A percentile compares a stretch with the other conserved stretches of the same genome.
Conservation (phyloP, 2,113 vertebrate species). For the Ramphastos sulfuratus region DNA sequence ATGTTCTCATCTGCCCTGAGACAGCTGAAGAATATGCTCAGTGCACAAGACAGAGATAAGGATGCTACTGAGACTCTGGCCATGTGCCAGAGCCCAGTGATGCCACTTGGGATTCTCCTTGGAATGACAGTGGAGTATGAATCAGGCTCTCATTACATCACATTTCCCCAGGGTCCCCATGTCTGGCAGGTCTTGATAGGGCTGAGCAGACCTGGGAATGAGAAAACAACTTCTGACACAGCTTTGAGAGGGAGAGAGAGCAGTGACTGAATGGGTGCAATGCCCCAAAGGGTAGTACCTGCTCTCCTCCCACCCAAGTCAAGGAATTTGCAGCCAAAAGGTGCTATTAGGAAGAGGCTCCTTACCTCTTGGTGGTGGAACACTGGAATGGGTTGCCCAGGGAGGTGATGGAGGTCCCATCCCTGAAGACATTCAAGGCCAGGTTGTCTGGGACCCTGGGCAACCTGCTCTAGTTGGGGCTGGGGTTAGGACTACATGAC, state of each 20-base stretch:
- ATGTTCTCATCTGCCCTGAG: not conserved
- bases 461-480: too few relatives aligned
- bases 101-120: not conserved
- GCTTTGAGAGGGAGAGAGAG: not conserved
- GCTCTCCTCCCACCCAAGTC: too few relatives aligned
- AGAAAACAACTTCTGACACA: not conserved
- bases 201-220: not conserved
- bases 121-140: not conserved
- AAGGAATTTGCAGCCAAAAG: too few relatives aligned
- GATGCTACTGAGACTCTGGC: not conserved
- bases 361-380: too few relatives aligned
- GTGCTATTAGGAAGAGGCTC: too few relatives aligned
- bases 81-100: not conserved
- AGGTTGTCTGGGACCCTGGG: too few relatives aligned
- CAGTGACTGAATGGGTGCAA: not conserved
- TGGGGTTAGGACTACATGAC: too few relatives aligned
- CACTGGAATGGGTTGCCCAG: too few relatives aligned
- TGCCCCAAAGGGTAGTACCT: too few relatives aligned
- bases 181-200: not conserved
- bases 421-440: too few relatives aligned
- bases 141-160: not conserved
- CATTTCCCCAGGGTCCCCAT: not conserved
- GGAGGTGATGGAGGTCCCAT: too few relatives aligned
- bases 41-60: not conserved
- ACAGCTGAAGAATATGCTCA: not conserved